phyloP scores from a whole-genome alignment of 2,888 invertebrate species.

The Aradus depressus region DNA sequence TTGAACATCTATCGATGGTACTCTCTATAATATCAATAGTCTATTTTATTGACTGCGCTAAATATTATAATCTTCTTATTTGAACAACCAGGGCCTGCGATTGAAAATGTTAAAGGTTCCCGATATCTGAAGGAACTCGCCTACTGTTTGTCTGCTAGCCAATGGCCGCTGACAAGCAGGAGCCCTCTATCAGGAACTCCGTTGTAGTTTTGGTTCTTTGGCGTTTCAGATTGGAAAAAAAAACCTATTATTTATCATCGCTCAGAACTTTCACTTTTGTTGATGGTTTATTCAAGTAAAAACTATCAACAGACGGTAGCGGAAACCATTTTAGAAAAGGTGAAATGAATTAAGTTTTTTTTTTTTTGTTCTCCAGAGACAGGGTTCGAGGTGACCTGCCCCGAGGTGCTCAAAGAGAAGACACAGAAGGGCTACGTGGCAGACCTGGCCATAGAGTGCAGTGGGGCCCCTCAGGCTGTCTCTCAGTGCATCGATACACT shows the following conservation, averaged over 20 bases:
- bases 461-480: conserved; percentile 57
- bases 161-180: too few species aligned
- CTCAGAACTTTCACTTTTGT: background rate
- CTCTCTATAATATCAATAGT: background rate
- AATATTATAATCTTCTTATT: background rate
- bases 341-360: too few species aligned
- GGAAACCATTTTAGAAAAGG: too few species aligned
- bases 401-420: conserved; percentile 38
- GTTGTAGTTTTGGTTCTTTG: too few species aligned
- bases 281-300: background rate
- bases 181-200: too few species aligned
- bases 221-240: too few species aligned
- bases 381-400: conserved; percentile 10
- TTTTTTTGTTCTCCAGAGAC: conserved; percentile 13
- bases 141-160: too few species aligned
- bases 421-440: conserved; percentile 41
- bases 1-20: too few species aligned
- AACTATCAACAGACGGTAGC: background rate
- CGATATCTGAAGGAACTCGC: too few species aligned
- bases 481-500: conserved; percentile 49
- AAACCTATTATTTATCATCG: too few species aligned
- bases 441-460: conserved; percentile 59
- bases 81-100: background rate
- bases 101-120: too few species aligned
- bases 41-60: background rate